Conservation (phyloP, 1,140 invertebrate species). For the Lycorma delicatula region DNA sequence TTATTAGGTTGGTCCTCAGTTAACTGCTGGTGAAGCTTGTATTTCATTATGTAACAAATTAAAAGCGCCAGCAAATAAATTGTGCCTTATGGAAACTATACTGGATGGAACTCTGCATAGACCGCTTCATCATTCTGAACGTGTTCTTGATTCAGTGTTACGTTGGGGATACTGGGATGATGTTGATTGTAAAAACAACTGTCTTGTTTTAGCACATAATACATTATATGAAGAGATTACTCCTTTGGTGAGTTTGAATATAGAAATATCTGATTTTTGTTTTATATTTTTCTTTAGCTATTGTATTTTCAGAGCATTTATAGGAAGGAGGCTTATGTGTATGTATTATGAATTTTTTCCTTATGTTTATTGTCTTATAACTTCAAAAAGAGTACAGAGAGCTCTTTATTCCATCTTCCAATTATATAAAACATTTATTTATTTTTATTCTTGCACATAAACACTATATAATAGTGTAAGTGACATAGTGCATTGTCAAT, state of each 20-base stretch:
- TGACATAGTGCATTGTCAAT: no score
- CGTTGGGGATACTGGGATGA: conserved; percentile 81
- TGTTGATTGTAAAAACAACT: conserved; percentile 68
- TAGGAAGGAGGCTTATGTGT: no score
- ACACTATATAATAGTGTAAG: no score
- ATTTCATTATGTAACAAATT: conserved; percentile 54
- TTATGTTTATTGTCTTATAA: no score
- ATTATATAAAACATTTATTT: no score
- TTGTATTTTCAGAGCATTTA: no score
- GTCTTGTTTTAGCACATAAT: conserved; percentile 56
- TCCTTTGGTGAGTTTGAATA: conserved; percentile 38
- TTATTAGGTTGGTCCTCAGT: no score
- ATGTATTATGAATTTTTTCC: no score
- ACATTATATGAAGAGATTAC: conserved; percentile 43
- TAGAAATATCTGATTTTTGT: background rate
- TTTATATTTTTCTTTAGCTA: background rate
- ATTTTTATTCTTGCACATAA: no score
- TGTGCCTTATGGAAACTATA: conserved; percentile 67
- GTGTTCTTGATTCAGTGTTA: conserved; percentile 56
- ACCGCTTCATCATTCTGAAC: conserved; percentile 68
- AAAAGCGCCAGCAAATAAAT: conserved; percentile 49
- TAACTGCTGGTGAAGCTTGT: conserved; percentile 65
- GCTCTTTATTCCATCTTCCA: no score
- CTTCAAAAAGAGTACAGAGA: no score
- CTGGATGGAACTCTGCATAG: conserved; percentile 59